Conservation (phyloP, 2,888 invertebrate genomes). For the Andrena dorsata region DNA sequence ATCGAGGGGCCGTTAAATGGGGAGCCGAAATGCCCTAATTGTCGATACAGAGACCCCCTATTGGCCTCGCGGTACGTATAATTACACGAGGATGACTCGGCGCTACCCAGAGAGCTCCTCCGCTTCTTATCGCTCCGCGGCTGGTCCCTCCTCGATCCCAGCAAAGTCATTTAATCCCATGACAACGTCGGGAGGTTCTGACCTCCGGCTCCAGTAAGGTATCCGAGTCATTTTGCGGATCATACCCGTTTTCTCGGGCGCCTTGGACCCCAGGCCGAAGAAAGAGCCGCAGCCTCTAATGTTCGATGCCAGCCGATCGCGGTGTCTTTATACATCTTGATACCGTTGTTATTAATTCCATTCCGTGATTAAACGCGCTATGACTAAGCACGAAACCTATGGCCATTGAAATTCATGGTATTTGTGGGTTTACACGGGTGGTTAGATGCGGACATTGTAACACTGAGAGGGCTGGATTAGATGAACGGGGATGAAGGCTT, state of each 20-base stretch:
- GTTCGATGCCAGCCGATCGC: conserved; percentile 31
- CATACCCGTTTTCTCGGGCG: conserved; percentile 27
- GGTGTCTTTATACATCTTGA: conserved; percentile 26
- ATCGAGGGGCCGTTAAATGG: conserved; percentile 77
- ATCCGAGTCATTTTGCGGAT: conserved; percentile 57
- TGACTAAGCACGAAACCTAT: conserved; percentile 35
- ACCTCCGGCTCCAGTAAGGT: conserved; percentile 58
- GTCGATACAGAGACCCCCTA: conserved; percentile 79
- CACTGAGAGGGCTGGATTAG: too few relatives aligned
- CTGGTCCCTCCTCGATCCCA: conserved; percentile 67
- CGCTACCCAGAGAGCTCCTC: conserved; percentile 70
- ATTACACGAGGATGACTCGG: conserved; percentile 83
- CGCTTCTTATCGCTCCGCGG: conserved; percentile 71
- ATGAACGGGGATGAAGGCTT: too few relatives aligned
- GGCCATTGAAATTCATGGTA: conserved; percentile 16
- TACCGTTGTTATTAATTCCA: conserved; percentile 45
- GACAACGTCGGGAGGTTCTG: conserved; percentile 74
- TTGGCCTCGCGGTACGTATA: conserved; percentile 81
- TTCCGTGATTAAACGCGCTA: conserved; percentile 10
- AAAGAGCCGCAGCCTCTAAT: not conserved
- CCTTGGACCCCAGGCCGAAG: conserved; percentile 14
- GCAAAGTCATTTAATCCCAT: conserved; percentile 82
- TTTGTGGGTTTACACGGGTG: not conserved
- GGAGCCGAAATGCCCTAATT: conserved; percentile 80
- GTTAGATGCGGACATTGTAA: not conserved